phyloP scores from a whole-genome alignment of 2,888 invertebrate species.

The Minunthozetes semirufus region DNA sequence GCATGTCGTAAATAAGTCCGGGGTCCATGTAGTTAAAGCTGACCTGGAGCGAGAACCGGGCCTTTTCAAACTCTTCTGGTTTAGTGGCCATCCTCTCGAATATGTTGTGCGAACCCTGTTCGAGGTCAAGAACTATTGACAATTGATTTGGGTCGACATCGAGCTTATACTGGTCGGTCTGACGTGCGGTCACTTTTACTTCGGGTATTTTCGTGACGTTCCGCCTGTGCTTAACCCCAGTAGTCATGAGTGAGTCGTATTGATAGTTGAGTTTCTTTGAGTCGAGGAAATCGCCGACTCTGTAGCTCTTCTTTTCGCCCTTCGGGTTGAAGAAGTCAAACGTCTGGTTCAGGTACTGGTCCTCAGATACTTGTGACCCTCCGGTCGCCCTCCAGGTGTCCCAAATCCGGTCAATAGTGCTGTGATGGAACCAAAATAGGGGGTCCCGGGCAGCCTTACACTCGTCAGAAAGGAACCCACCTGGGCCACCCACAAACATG shows the following conservation, averaged over 20 bases:
- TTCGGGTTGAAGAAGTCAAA: background rate
- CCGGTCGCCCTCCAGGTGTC: background rate
- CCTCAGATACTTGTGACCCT: background rate
- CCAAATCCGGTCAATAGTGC: background rate
- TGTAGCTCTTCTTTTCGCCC: background rate
- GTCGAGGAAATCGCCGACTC: background rate
- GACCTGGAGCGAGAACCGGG: background rate
- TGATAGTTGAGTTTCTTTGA: background rate
- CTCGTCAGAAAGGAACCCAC: background rate
- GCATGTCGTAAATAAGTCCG: background rate
- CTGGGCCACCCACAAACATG: background rate
- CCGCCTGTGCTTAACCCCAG: background rate
- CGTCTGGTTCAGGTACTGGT: background rate
- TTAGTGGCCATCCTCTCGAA: background rate
- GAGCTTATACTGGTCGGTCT: background rate
- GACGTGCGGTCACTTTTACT: background rate
- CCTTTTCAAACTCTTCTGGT: background rate
- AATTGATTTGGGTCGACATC: background rate
- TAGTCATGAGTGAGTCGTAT: background rate
- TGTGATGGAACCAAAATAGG: background rate
- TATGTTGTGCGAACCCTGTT: background rate
- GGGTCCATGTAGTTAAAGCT: background rate
- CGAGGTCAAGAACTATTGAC: background rate
- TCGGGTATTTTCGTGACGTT: background rate
- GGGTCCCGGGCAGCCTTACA: background rate